Percentiles rank a stretch among this genome's conserved stretches.
Conservation (phyloP, 2,113 vertebrate genomes). For the Hippocampus barbouri region DNA sequence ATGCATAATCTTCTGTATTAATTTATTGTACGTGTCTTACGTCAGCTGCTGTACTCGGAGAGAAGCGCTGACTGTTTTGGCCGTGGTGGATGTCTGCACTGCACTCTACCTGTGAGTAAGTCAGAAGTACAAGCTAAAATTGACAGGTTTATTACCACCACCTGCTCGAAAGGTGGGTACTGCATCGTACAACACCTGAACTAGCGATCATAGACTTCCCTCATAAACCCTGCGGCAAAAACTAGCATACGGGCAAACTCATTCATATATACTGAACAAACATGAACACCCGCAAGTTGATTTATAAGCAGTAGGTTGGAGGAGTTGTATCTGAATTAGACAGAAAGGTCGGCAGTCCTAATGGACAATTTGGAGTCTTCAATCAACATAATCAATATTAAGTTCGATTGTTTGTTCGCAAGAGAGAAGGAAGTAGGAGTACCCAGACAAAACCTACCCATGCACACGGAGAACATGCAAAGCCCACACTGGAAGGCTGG, state of each 20-base stretch:
- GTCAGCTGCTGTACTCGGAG: too few species aligned
- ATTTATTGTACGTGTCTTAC: too few species aligned
- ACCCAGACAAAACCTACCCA: too few species aligned
- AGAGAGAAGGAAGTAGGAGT: too few species aligned
- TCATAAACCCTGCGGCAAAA: conserved; percentile 20
- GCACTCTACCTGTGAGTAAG: neutral
- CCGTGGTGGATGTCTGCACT: too few species aligned
- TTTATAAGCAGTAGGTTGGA: conserved; percentile 63
- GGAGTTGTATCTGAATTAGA: conserved; percentile 45
- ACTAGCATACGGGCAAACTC: conserved; percentile 12
- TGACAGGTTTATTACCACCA: neutral
- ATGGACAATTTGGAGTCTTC: too few species aligned
- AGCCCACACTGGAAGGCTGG: too few species aligned
- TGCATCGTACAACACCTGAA: conserved; percentile 19
- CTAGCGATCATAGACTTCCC: neutral
- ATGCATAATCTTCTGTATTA: too few species aligned
- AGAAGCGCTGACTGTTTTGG: neutral
- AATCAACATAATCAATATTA: too few species aligned
- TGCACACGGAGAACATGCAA: too few species aligned
- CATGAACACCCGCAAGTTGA: conserved; percentile 30
- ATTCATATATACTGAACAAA: conserved; percentile 7
- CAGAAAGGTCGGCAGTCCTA: conserved; percentile 39
- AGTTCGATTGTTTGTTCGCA: too few species aligned
- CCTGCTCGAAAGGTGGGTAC: neutral
- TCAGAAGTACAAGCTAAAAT: neutral